phyloP scores from a whole-genome alignment of 2,113 vertebrate genomes.

The Mesocricetus auratus region DNA sequence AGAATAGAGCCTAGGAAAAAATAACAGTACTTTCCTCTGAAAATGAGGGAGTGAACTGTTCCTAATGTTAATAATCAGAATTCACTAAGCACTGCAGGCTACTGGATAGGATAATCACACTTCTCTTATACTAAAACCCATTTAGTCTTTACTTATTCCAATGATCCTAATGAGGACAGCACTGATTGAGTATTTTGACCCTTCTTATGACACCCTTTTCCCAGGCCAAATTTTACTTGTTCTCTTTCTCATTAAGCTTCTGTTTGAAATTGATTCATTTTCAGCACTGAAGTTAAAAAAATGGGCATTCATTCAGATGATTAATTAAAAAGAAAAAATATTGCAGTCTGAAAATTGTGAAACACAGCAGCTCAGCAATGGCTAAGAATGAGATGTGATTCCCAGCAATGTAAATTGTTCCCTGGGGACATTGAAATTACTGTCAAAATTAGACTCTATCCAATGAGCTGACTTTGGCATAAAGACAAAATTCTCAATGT shows the following conservation, averaged over 20 bases:
- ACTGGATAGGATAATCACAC: slow-evolving; percentile 7
- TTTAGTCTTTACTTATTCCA: slow-evolving; percentile 65
- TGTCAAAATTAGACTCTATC: slow-evolving; percentile 9
- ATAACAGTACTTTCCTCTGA: background rate
- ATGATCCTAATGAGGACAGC: slow-evolving; percentile 56
- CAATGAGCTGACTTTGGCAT: background rate
- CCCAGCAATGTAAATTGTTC: slow-evolving; percentile 36
- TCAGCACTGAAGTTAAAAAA: slow-evolving; percentile 66
- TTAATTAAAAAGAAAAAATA: slow-evolving; percentile 74
- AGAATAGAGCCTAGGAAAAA: background rate
- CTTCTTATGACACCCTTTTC: slow-evolving; percentile 57
- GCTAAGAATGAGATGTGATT: slow-evolving; percentile 61
- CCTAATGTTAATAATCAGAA: slow-evolving; percentile 49
- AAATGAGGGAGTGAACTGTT: background rate
- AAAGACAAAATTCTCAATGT: background rate
- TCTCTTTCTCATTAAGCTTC: slow-evolving; percentile 70
- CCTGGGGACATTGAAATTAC: slow-evolving; percentile 32
- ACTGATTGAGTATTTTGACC: slow-evolving; percentile 72
- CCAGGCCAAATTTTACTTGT: slow-evolving; percentile 63
- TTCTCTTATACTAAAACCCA: slow-evolving; percentile 47
- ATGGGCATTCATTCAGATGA: slow-evolving; percentile 72
- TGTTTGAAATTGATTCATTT: slow-evolving; percentile 76
- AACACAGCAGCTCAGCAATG: slow-evolving; percentile 39
- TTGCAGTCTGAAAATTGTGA: slow-evolving; percentile 66
- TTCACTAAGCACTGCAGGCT: slow-evolving; percentile 14